These are phyloP conservation scores for Styela plicata DNA, from an alignment of 23 tunicate species.

Conservation along the genomic window DNA sequence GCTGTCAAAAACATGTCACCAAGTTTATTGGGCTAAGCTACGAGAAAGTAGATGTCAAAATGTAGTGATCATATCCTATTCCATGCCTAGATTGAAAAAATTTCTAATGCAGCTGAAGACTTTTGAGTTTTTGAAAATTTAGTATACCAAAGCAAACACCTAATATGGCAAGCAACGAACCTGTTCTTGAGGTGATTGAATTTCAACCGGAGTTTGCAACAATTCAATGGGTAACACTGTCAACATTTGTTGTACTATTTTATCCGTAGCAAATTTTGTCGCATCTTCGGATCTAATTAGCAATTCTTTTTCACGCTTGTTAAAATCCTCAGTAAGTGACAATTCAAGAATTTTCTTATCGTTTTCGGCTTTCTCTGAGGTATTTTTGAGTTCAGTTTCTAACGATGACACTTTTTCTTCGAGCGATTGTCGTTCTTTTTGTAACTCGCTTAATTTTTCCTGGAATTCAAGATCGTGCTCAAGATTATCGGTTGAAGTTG, in stretches of 20 bases:
- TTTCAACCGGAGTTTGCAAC: not conserved
- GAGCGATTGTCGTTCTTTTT: slow-evolving; percentile 14
- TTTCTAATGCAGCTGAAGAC: too few species aligned
- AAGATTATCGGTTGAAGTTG: not conserved
- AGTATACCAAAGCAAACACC: too few species aligned
- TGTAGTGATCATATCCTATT: too few species aligned
- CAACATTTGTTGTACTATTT: not conserved
- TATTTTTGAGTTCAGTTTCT: not conserved
- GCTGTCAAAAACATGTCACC: too few species aligned
- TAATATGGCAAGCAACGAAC: too few species aligned
- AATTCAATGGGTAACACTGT: not conserved
- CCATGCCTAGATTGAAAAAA: too few species aligned
- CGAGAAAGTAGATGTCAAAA: too few species aligned
- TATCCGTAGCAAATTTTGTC: not conserved
- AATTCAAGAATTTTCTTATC: not conserved
- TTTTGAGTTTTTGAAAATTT: too few species aligned
- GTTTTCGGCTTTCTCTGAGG: not conserved
- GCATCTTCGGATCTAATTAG: not conserved
- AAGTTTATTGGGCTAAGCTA: too few species aligned
- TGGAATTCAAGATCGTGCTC: slow-evolving; percentile 1
- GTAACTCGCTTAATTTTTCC: not conserved
- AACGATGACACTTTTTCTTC: slow-evolving; percentile 5
- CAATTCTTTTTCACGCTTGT: slow-evolving; percentile 9
- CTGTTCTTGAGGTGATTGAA: not conserved
- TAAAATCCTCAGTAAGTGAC: slow-evolving; percentile 4